phyloP scores from a whole-genome alignment of 2,888 invertebrate species.

The Apotomis capreana region DNA sequence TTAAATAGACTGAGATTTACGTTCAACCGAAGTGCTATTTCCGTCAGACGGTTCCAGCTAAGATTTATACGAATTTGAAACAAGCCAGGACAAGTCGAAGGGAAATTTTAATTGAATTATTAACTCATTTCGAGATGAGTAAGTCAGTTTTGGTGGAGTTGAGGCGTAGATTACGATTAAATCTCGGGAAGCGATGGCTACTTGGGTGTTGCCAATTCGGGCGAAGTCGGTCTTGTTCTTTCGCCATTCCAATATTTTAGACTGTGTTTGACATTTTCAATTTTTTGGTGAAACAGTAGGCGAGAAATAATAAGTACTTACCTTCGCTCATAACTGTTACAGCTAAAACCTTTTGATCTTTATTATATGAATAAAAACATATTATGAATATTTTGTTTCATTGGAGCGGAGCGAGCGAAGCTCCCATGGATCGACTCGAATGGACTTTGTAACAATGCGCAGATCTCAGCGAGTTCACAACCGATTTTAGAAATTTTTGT shows the following conservation, averaged over 20 bases:
- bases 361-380: too few relatives aligned
- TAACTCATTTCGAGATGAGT: constrained; percentile 64
- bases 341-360: too few relatives aligned
- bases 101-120: constrained; percentile 81
- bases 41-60: constrained; percentile 74
- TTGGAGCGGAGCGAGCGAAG: too few relatives aligned
- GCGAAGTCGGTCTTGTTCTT: background rate
- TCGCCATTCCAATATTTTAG: background rate
- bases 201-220: constrained; percentile 13
- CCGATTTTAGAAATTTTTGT: too few relatives aligned
- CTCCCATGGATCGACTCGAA: too few relatives aligned
- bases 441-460: too few relatives aligned
- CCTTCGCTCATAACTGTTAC: too few relatives aligned
- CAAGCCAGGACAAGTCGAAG: constrained; percentile 76
- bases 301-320: too few relatives aligned
- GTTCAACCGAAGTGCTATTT: constrained; percentile 79
- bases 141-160: constrained; percentile 61
- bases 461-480: too few relatives aligned
- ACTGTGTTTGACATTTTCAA: background rate
- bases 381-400: too few relatives aligned
- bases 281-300: background rate
- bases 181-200: constrained; percentile 17
- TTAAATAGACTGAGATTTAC: constrained; percentile 82
- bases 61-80: constrained; percentile 82
- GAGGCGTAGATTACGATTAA: constrained; percentile 56